These are phyloP conservation scores for Aptenodytes patagonicus DNA, from an alignment of 2,113 vertebrate species.

Conservation along the genomic window DNA sequence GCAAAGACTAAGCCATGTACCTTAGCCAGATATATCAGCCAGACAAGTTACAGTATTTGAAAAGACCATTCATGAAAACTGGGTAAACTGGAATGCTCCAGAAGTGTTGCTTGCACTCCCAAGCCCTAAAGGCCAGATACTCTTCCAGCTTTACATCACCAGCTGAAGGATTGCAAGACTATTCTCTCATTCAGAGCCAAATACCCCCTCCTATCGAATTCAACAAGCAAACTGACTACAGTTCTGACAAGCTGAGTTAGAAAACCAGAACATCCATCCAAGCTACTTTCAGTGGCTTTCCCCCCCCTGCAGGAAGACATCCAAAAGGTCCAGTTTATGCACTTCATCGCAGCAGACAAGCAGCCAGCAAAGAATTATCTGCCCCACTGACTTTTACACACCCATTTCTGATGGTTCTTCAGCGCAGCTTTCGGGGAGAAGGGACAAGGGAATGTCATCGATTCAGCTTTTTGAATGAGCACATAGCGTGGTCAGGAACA, in stretches of 20 bases:
- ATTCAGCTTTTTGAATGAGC: background rate
- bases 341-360: background rate
- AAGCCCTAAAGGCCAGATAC: background rate
- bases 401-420: background rate
- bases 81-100: background rate
- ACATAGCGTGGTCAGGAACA: accelerated
- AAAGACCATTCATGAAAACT: background rate
- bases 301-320: background rate
- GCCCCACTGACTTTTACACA: background rate
- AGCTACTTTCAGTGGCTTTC: background rate
- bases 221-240: background rate
- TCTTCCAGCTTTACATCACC: background rate
- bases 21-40: background rate
- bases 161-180: accelerated
- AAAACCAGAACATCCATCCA: background rate
- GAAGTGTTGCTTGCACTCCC: background rate
- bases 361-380: background rate
- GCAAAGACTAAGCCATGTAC: background rate
- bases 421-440: background rate
- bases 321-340: background rate
- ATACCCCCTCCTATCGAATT: background rate
- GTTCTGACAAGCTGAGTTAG: background rate
- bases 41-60: background rate
- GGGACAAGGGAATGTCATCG: background rate
- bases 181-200: background rate